phyloP scores from a whole-genome alignment of 2,888 invertebrate genomes.

The Zonitis immaculata region DNA sequence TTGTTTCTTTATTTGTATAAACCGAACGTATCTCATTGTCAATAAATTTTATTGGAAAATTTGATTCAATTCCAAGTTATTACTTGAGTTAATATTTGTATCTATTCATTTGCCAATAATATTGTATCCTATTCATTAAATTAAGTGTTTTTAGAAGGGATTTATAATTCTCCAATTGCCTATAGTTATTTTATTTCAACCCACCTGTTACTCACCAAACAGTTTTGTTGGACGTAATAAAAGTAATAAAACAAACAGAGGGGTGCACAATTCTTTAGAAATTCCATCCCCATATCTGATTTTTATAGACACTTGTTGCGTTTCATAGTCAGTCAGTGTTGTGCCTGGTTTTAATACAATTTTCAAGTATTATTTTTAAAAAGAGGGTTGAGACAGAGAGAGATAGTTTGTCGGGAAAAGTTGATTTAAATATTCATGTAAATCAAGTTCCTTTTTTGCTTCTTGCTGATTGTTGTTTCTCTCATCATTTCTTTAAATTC shows the following conservation, averaged over 20 bases:
- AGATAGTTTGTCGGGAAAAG: conserved; percentile 23
- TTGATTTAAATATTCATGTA: conserved; percentile 26
- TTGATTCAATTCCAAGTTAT: no score
- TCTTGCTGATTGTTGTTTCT: not conserved
- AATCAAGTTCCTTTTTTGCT: conserved; percentile 12
- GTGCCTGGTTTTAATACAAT: conserved; percentile 31
- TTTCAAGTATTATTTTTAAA: conserved; percentile 35
- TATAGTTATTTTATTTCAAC: conserved; percentile 45
- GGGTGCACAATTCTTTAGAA: conserved; percentile 44
- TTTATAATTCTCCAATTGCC: conserved; percentile 36
- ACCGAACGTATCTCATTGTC: no score
- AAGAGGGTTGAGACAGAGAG: not conserved
- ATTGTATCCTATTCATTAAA: no score
- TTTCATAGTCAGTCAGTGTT: conserved; percentile 25
- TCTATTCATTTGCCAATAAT: no score
- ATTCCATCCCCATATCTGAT: conserved; percentile 45
- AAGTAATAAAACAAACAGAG: conserved; percentile 47
- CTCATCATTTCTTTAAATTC: not conserved
- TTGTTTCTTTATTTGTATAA: no score
- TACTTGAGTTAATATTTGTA: no score
- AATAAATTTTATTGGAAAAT: no score
- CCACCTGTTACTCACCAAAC: conserved; percentile 45
- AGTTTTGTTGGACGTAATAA: conserved; percentile 43
- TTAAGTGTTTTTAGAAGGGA: no score
- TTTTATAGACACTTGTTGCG: conserved; percentile 48